Evolutionary conservation across 2,888 invertebrate species (phyloP).

Genomic region (Smittia sp.): DNA sequence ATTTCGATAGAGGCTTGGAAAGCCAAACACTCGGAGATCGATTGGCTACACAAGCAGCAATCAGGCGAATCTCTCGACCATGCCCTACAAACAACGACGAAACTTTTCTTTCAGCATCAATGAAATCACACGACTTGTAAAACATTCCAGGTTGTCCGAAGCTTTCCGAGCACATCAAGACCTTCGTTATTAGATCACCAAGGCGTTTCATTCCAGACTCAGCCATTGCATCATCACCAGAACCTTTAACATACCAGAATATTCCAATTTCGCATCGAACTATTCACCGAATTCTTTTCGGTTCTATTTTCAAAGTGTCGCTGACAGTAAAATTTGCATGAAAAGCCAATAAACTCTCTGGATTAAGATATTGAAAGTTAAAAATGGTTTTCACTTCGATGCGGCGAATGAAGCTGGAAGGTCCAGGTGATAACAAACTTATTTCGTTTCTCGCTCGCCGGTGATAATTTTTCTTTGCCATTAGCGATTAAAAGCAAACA

Average conservation of each 20-base stretch:
- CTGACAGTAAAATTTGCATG: neutral
- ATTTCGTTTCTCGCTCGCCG: neutral
- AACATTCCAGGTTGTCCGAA: no score
- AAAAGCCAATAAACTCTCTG: neutral
- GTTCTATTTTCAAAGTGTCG: neutral
- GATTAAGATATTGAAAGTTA: constrained; percentile 10
- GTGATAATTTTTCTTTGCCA: neutral
- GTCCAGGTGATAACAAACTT: neutral
- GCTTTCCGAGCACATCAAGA: no score
- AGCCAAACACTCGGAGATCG: neutral
- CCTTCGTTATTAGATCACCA: no score
- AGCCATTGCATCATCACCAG: no score
- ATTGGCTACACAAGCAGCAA: neutral
- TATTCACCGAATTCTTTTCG: no score
- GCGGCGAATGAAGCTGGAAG: neutral
- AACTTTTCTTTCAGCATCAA: no score
- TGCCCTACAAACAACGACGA: no score
- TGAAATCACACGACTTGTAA: no score
- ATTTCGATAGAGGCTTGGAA: neutral
- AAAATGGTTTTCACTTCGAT: neutral
- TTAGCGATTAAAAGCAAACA: constrained; percentile 7
- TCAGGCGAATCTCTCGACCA: no score
- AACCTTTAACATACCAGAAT: no score
- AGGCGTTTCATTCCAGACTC: no score
- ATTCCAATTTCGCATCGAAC: no score